Evolutionary conservation across 2,797 vertebrate genomes (phyloP).

Genomic region (Cottoperca gobio): DNA sequence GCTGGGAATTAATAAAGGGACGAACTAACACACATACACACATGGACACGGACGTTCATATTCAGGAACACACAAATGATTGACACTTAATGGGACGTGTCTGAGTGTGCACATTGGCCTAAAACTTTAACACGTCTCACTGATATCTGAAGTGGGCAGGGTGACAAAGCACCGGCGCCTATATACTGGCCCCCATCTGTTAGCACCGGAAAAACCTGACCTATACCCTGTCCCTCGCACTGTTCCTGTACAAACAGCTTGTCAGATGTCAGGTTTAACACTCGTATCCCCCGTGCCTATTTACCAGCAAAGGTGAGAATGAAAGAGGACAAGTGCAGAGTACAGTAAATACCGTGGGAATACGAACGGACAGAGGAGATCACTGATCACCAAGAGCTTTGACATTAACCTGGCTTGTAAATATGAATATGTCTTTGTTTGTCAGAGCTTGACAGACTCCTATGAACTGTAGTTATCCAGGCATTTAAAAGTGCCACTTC

Average conservation of each 20-base stretch:
- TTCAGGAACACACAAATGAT: neutral
- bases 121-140: constrained; percentile 48
- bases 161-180: constrained; percentile 53
- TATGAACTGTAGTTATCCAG: neutral
- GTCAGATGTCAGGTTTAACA: constrained; percentile 68
- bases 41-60: neutral
- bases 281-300: constrained; percentile 23
- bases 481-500: constrained; percentile 8
- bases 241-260: constrained; percentile 43
- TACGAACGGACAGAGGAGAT: constrained; percentile 3
- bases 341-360: neutral
- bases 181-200: constrained; percentile 54
- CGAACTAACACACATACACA: constrained; percentile 8
- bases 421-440: neutral
- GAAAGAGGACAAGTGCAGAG: constrained; percentile 34
- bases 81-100: constrained; percentile 23
- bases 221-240: constrained; percentile 41
- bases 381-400: neutral
- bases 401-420: neutral
- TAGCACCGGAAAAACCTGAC: constrained; percentile 74
- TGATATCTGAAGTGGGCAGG: constrained; percentile 49
- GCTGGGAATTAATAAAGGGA: constrained; percentile 19
- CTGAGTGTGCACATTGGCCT: constrained; percentile 33
- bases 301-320: constrained; percentile 53
- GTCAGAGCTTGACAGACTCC: neutral